These are phyloP conservation scores for Epinephelus awoara DNA, from an alignment of 2,797 vertebrate species.

Conservation along the genomic window DNA sequence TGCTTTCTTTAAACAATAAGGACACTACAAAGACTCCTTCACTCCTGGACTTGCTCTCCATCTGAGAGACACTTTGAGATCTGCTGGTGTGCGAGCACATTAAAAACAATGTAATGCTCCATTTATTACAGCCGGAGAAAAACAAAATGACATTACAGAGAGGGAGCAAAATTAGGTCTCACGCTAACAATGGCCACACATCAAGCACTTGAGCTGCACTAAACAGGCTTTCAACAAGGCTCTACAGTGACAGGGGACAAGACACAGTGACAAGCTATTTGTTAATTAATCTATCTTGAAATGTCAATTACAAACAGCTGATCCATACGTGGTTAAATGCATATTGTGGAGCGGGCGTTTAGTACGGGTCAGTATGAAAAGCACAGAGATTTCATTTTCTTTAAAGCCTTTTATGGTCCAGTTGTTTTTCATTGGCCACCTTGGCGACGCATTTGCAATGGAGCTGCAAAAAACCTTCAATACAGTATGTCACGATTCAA, in stretches of 20 bases:
- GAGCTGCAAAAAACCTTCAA: conserved; percentile 60
- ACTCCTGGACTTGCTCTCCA: conserved; percentile 6
- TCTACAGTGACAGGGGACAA: conserved; percentile 9
- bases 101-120: conserved; percentile 58
- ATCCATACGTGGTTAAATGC: background rate
- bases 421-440: conserved; percentile 50
- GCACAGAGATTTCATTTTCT: background rate
- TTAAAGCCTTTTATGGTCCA: background rate
- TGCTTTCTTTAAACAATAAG: conserved; percentile 46
- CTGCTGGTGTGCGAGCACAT: conserved; percentile 30
- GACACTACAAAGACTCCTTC: conserved; percentile 24
- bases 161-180: conserved; percentile 58
- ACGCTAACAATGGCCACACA: conserved; percentile 46
- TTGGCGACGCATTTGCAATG: conserved; percentile 27
- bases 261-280: conserved; percentile 11
- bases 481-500: conserved; percentile 71
- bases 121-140: conserved; percentile 57
- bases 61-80: background rate
- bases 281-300: conserved; percentile 39
- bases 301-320: conserved; percentile 11
- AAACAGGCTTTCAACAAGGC: conserved; percentile 40
- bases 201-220: conserved; percentile 42
- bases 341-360: background rate
- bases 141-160: conserved; percentile 49
- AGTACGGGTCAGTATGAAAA: background rate